phyloP scores from a whole-genome alignment of 2,888 invertebrate species.

The Gymnosoma rotundatum region DNA sequence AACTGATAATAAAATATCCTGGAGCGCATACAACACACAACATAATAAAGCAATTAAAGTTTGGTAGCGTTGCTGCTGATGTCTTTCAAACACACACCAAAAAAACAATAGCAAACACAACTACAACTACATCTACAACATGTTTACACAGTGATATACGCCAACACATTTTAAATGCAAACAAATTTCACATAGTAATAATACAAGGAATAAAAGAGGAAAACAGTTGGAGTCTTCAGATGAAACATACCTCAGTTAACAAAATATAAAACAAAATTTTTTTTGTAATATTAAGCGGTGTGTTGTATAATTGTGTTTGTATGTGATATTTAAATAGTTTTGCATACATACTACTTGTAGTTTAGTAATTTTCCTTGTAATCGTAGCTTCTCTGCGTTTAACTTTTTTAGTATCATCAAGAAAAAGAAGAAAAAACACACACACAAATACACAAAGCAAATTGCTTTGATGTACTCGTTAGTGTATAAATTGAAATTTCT shows the following conservation, averaged over 20 bases:
- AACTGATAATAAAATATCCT: slow-evolving; percentile 66
- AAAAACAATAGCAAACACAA: not conserved
- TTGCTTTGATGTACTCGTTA: not conserved
- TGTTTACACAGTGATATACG: not conserved
- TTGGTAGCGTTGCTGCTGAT: slow-evolving; percentile 29
- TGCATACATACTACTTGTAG: not conserved
- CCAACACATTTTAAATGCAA: slow-evolving; percentile 10
- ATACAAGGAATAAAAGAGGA: not conserved
- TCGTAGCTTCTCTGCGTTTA: slow-evolving; percentile 5
- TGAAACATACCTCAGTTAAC: slow-evolving; percentile 20
- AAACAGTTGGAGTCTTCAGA: slow-evolving; percentile 15
- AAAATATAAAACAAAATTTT: no score
- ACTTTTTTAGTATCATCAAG: slow-evolving; percentile 25
- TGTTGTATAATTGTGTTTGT: not conserved
- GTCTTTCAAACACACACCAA: not conserved
- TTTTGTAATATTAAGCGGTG: slow-evolving; percentile 15
- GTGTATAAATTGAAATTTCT: not conserved
- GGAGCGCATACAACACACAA: slow-evolving; percentile 63
- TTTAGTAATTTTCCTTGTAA: slow-evolving; percentile 35
- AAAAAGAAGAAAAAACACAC: not conserved
- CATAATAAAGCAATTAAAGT: slow-evolving; percentile 71
- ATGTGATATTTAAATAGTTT: slow-evolving; percentile 17
- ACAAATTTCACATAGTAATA: not conserved
- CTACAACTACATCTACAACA: not conserved
- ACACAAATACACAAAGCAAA: not conserved